These are phyloP conservation scores for Myripristis jacobus DNA, from an alignment of 2,797 vertebrate genomes.

Conservation along the genomic window DNA sequence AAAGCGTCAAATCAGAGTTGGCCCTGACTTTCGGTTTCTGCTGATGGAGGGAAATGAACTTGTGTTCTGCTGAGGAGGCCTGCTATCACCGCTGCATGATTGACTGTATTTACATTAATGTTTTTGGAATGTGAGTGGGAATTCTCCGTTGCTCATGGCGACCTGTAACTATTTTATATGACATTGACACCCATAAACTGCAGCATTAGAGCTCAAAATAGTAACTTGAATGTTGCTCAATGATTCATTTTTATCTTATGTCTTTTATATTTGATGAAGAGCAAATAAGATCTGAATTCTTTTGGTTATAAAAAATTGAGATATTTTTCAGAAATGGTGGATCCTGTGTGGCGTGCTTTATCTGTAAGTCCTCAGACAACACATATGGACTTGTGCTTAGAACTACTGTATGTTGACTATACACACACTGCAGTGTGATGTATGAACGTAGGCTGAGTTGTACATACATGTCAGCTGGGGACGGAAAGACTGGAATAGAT, in stretches of 20 bases:
- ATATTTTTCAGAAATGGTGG: slow-evolving; percentile 61
- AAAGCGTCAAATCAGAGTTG: slow-evolving; percentile 35
- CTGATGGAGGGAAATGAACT: slow-evolving; percentile 36
- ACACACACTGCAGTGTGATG: slow-evolving; percentile 35
- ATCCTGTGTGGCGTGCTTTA: slow-evolving; percentile 37
- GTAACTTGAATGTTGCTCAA: background rate
- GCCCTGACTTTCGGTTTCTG: slow-evolving; percentile 20
- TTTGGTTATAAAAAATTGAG: slow-evolving; percentile 41
- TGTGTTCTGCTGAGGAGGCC: slow-evolving; percentile 17
- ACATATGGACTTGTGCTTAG: slow-evolving; percentile 46
- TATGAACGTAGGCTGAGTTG: slow-evolving; percentile 36
- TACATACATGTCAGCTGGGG: slow-evolving; percentile 18
- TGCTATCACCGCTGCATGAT: slow-evolving; percentile 48
- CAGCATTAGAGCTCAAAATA: slow-evolving; percentile 21
- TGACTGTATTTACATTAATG: slow-evolving; percentile 57
- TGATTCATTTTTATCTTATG: too few species aligned
- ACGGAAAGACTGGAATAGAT: background rate
- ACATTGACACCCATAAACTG: slow-evolving; percentile 1
- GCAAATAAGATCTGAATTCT: too few species aligned
- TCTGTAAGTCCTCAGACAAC: slow-evolving; percentile 57
- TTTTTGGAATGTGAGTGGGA: slow-evolving; percentile 53
- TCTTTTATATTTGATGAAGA: too few species aligned
- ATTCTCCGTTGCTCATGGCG: background rate
- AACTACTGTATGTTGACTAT: slow-evolving; percentile 52
- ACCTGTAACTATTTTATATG: slow-evolving; percentile 11